phyloP scores from a whole-genome alignment of 2,113 vertebrate genomes.

The Oreochromis tanganicae region DNA sequence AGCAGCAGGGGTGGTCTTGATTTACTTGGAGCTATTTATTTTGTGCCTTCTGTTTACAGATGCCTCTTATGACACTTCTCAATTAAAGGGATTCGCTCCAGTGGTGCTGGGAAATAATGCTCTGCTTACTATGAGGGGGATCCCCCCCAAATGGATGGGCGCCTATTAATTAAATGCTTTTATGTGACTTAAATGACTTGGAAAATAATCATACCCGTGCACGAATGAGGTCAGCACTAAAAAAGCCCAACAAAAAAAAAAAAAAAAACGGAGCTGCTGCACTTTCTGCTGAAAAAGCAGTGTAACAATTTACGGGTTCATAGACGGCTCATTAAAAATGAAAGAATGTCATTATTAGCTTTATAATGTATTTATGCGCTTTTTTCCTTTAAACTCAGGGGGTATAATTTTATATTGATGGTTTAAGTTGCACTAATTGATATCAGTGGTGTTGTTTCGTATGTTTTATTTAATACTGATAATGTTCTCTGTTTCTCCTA shows the following conservation, averaged over 20 bases:
- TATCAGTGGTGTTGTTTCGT: background rate
- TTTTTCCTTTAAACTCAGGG: background rate
- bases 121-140: conserved; percentile 64
- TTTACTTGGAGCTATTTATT: conserved; percentile 48
- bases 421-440: background rate
- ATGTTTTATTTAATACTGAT: background rate
- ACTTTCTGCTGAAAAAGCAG: conserved; percentile 38
- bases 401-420: background rate
- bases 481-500: background rate
- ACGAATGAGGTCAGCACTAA: conserved; percentile 55
- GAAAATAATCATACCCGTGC: conserved; percentile 52
- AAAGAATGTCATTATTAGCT: background rate
- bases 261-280: background rate
- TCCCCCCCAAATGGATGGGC: conserved; percentile 30
- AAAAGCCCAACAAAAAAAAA: conserved; percentile 25
- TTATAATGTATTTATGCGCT: conserved; percentile 23
- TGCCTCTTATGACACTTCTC: conserved; percentile 59
- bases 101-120: conserved; percentile 37
- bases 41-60: conserved; percentile 45
- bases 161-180: conserved; percentile 69
- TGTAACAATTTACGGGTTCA: background rate
- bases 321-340: background rate
- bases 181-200: conserved; percentile 63
- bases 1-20: conserved; percentile 4
- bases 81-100: conserved; percentile 60